Percentiles rank a stretch among this genome's conserved stretches.
phyloP scores from a whole-genome alignment of 2,113 vertebrate genomes.

The Lota lota region DNA sequence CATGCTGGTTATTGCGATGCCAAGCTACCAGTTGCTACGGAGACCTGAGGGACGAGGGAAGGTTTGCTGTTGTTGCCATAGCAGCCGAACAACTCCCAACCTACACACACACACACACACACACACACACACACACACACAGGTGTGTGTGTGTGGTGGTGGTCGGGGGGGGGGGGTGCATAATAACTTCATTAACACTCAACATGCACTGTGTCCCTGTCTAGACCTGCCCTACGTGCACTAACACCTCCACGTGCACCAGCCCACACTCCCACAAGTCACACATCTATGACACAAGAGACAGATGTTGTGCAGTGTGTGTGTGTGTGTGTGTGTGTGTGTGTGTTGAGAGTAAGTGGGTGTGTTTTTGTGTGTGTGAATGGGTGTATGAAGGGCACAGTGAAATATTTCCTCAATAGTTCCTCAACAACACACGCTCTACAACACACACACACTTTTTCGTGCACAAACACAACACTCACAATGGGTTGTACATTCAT shows the following conservation, averaged over 20 bases:
- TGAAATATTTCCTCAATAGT: no score
- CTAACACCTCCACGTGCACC: no score
- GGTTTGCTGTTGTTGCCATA: constrained; percentile 80
- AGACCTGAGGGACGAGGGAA: constrained; percentile 81
- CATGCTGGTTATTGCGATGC: constrained; percentile 77
- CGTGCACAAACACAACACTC: not conserved
- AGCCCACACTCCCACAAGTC: no score
- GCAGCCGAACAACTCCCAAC: constrained; percentile 76
- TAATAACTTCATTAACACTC: constrained; percentile 67
- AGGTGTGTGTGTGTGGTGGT: constrained; percentile 31
- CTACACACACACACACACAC: constrained; percentile 33
- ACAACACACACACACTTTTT: no score
- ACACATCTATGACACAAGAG: no score
- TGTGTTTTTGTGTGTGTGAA: not conserved
- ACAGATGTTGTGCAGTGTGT: no score
- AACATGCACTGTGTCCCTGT: constrained; percentile 30
- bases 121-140: not conserved
- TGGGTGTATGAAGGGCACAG: constrained; percentile 3
- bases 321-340: constrained; percentile 8
- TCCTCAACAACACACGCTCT: no score
- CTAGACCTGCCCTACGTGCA: constrained; percentile 39
- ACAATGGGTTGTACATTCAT: constrained; percentile 49
- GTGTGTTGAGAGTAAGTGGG: constrained; percentile 16
- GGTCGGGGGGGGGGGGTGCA: constrained; percentile 66
- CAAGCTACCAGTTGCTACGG: constrained; percentile 83